A percentile compares a stretch with the other conserved stretches of the same genome.
These are phyloP conservation scores for Homalodisca vitripennis DNA, from an alignment of 1,140 invertebrate genomes.

Conservation along the genomic window DNA sequence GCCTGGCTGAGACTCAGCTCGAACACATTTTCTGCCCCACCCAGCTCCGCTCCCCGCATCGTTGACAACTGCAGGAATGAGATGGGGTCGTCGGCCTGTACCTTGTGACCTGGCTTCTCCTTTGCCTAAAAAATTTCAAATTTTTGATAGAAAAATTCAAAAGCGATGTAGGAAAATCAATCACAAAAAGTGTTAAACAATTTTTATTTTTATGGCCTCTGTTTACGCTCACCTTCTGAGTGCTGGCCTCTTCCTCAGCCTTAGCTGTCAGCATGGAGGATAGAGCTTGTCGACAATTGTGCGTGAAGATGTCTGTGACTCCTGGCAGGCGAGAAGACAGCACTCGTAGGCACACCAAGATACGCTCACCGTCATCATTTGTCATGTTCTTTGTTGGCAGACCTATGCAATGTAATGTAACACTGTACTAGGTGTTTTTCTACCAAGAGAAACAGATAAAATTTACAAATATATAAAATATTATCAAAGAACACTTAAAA, in stretches of 20 bases:
- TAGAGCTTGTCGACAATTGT: conserved; percentile 76
- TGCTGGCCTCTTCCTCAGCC: conserved; percentile 66
- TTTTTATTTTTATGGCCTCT: neutral
- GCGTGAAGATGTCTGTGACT: conserved; percentile 74
- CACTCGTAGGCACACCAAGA: conserved; percentile 79
- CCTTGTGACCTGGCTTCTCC: conserved; percentile 67
- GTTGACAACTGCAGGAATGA: conserved; percentile 80
- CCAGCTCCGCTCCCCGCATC: conserved; percentile 50
- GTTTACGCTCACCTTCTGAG: conserved; percentile 49
- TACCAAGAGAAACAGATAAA: neutral
- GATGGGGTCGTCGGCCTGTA: conserved; percentile 87
- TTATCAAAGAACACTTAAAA: no score
- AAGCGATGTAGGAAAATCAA: no score
- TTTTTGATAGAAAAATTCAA: neutral
- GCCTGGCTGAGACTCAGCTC: conserved; percentile 94
- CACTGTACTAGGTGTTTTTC: neutral
- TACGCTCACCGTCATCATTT: conserved; percentile 92
- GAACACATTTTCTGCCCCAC: conserved; percentile 80
- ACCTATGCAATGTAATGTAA: no score
- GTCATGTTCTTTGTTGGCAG: conserved; percentile 77
- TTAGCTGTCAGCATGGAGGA: conserved; percentile 84
- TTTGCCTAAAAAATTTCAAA: conserved; percentile 51
- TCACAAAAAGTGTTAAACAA: no score
- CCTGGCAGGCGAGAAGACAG: conserved; percentile 71
- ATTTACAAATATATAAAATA: neutral